Percentiles rank a stretch among this genome's conserved stretches.
phyloP scores from a whole-genome alignment of 2,797 vertebrate genomes.

The Kryptolebias ocellatus region DNA sequence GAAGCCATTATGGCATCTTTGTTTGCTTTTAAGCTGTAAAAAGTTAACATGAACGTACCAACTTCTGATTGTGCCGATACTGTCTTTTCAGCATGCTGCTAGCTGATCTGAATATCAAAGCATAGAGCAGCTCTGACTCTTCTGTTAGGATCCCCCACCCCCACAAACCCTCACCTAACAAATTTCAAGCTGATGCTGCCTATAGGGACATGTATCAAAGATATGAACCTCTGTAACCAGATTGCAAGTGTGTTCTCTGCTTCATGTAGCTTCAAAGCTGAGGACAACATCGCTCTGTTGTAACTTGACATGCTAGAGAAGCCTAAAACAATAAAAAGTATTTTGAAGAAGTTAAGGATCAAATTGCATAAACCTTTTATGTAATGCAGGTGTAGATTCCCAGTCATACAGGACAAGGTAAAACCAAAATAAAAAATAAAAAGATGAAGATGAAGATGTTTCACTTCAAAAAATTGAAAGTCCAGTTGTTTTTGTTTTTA shows the following conservation, averaged over 20 bases:
- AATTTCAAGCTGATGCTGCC: constrained; percentile 62
- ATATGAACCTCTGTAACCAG: constrained; percentile 61
- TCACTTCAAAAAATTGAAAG: too few relatives aligned
- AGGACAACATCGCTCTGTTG: constrained; percentile 23
- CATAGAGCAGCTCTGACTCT: constrained; percentile 64
- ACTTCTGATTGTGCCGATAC: constrained; percentile 35
- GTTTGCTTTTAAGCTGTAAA: constrained; percentile 43
- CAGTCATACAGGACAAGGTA: too few relatives aligned
- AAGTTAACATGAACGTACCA: constrained; percentile 52
- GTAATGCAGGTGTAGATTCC: too few relatives aligned
- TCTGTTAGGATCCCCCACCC: constrained; percentile 63
- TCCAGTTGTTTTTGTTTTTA: too few relatives aligned
- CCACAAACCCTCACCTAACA: background rate
- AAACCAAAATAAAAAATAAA: too few relatives aligned
- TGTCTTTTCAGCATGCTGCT: constrained; percentile 38
- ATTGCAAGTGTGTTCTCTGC: constrained; percentile 47
- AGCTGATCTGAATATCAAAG: constrained; percentile 77
- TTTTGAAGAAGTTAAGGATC: constrained; percentile 42
- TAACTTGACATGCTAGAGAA: constrained; percentile 26
- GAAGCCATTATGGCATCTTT: constrained; percentile 18
- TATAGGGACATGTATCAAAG: constrained; percentile 75
- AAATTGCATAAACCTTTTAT: background rate
- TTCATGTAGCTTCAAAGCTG: constrained; percentile 15
- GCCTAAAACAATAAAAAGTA: constrained; percentile 48
- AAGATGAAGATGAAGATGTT: too few relatives aligned